phyloP scores from a whole-genome alignment of 2,888 invertebrate genomes.

The Koerneria pararmatus region DNA sequence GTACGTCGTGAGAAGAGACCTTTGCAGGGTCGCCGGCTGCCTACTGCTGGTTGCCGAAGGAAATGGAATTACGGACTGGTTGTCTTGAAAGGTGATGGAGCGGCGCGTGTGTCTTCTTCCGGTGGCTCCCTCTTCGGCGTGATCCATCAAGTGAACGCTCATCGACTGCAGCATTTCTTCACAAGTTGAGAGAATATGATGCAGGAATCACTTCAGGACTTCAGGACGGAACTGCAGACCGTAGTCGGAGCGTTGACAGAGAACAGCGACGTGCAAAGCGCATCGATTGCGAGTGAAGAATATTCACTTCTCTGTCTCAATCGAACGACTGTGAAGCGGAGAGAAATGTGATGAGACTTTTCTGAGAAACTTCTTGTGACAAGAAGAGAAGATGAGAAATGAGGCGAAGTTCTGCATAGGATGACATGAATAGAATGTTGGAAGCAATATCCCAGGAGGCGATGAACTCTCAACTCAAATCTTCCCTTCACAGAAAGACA shows the following conservation, averaged over 20 bases:
- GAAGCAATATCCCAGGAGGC: too few species aligned
- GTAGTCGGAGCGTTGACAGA: background rate
- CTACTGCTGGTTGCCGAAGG: background rate
- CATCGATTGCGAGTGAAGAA: background rate
- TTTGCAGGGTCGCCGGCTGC: background rate
- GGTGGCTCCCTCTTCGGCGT: constrained; percentile 24
- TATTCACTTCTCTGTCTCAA: too few species aligned
- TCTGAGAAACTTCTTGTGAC: too few species aligned
- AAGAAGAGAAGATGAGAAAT: too few species aligned
- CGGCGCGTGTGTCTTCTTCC: constrained; percentile 28
- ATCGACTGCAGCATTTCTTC: constrained; percentile 52
- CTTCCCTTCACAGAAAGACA: too few species aligned
- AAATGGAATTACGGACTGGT: background rate
- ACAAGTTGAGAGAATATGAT: background rate
- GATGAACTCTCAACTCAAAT: too few species aligned
- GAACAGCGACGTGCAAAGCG: background rate
- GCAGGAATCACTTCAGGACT: background rate
- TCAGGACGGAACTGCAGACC: background rate
- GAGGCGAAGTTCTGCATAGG: too few species aligned
- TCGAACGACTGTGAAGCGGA: too few species aligned
- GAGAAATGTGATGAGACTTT: too few species aligned
- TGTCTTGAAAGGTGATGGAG: background rate
- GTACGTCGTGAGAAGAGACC: too few species aligned
- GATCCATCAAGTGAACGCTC: constrained; percentile 44
- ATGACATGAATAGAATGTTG: too few species aligned